Base-by-base conservation (phyloP, 2,113 vertebrate species). In the Scomber scombrus region DNA sequence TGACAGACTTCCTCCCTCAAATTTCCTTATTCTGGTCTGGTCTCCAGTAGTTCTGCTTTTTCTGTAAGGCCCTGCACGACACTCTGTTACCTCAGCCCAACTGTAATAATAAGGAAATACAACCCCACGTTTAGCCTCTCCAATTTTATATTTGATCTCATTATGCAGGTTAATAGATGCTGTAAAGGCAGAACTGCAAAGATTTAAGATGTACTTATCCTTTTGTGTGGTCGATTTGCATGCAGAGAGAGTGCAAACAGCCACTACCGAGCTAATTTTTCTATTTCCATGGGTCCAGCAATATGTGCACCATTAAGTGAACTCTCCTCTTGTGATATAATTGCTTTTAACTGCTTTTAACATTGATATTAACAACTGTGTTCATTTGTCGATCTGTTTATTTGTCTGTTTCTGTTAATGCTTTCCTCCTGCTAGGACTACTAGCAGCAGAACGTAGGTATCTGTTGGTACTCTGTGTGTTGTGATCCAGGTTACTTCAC, bases 361-460 rank as follows among this genome's bases (percentile, higher is more conserved):
- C 57, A 19, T 29, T 21, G 29, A 43, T 56, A 11, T 62, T 55
- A 60, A 31, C 18, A 1, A n/a, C 26, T 76, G 18, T 73, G 34
- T 66, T 73, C 4, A 51, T 65, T 11, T 75, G 13, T 52, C 4
- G 5, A 12, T 47, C 31, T 77, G 71, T 52, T 47, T 19, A 1
- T 86, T 26, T 86, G 55, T 91, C 14, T 94, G 92, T 96, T 96
- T 97, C 93, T 96, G 84, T 96, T 96, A 96, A 96, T 90, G 97
- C 97, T 95, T 95, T 95, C 95, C 92, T 81, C 93, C 93, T 95
- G 91, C 86, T 96, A 99, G 98, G 98, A 98, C 96, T 98, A 82
- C 96, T 99, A 94, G 97, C 97, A 86, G 97, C 97, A 94, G 98
- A 99, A 98, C 97, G 97, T 99, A 99, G 95, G 98, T 99, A 97